Evolutionary conservation across 2,888 invertebrate genomes (phyloP).

Genomic region (Chymomyza caudatula): DNA sequence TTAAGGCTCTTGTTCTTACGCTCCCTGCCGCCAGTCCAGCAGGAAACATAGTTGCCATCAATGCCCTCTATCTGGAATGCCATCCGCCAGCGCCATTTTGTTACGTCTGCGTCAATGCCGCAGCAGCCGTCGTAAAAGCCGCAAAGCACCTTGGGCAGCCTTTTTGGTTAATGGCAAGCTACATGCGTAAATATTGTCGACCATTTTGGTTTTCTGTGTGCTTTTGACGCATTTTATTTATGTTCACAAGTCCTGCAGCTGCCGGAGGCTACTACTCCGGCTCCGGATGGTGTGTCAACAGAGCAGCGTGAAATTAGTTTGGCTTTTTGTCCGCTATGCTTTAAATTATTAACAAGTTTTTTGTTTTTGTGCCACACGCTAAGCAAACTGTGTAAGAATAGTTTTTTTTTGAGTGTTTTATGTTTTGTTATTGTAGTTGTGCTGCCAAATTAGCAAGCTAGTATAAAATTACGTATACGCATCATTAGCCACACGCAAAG

Average conservation of each 20-base stretch:
- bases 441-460: conserved; percentile 51
- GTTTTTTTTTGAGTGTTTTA: conserved; percentile 30
- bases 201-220: conserved; percentile 22
- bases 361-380: conserved; percentile 9
- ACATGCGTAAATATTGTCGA: conserved; percentile 44
- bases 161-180: conserved; percentile 51
- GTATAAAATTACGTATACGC: conserved; percentile 59
- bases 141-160: conserved; percentile 32
- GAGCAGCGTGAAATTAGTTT: conserved; percentile 15
- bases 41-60: background rate
- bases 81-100: conserved; percentile 24
- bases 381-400: conserved; percentile 40
- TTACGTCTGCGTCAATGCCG: conserved; percentile 15
- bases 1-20: conserved; percentile 45
- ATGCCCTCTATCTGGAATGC: conserved; percentile 6
- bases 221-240: conserved; percentile 40
- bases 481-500: conserved; percentile 38
- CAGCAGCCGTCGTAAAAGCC: conserved; percentile 1
- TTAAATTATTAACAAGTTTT: conserved; percentile 37
- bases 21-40: background rate
- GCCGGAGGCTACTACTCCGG: background rate
- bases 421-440: conserved; percentile 15
- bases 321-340: conserved; percentile 24
- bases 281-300: conserved; percentile 32
- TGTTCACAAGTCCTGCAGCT: conserved; percentile 2